Base-by-base conservation (phyloP, 2,888 invertebrate genomes). In the Acleris laterana region DNA sequence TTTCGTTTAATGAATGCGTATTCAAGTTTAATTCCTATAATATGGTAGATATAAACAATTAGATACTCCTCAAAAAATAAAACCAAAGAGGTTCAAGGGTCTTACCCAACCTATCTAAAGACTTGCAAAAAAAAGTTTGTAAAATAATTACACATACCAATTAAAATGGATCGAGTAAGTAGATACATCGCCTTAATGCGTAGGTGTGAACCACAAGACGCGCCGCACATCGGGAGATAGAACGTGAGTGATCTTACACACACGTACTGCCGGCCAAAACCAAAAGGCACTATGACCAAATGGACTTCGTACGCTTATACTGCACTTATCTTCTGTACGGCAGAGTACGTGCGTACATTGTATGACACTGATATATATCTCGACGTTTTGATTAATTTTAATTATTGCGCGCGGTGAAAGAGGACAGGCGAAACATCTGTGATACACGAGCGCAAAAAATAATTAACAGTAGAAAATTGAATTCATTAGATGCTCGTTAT, bases 371-470 rank as follows among this genome's bases (percentile, higher is more conserved):
- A 66, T 57, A 52, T 62, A 66, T 66, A 66, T 57, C 66, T 48
- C 38, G 57, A 56, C 61, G 49, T 75, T 76, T 74, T 79, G 78
- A 79, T 80, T 77, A 77, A 82, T 81, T 81, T 80, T 83, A 82
- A 85, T 84, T 83, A 80, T 76, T 70, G 63, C 69, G 28, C 46
- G 63, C 72, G 76, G 84, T 82, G 85, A 85, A 86, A 84, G 85
- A 82, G 73, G 79, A 71, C 74, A 72, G 70, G 74, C 75, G 77
- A 79, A 78, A 77, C 77, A 79, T 70, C 71, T 74, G 28, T 44
- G 56, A 56, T 28, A 28, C 53, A 62, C 38, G 51, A 57, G 48
- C 51, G 66, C 66, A 62, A 66, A 66, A 66, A 62, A 62, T 48
- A 38, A 58, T 32, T 56, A 65, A 61, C 44, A 28, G 38, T 22